Evolutionary conservation across 2,797 vertebrate genomes (phyloP), one percentile per base, ranked within the genome.

Genomic region (Gambelia wislizenii): DNA sequence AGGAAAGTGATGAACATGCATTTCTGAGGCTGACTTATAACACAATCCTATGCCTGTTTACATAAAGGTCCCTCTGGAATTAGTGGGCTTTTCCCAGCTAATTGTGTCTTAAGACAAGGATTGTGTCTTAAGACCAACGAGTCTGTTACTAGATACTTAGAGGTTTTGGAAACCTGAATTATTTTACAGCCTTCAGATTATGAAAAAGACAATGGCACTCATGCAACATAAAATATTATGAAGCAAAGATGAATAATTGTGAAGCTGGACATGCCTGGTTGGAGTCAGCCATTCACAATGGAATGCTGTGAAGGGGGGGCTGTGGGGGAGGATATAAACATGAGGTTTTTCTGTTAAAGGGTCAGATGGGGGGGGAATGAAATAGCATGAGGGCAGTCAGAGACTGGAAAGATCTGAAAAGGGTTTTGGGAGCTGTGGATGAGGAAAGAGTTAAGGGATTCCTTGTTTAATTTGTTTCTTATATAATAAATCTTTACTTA

Each of bases 91-190:
- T 77, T 77, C 44, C 44, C 44, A 81, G 39, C 75, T 36, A 80
- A 80, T n/a, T 36, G 20, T 20, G 18, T 27, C 16, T 93, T 76
- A 76, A 76, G 74, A 44, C 74, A 76, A 91, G 93, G 95, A 80
- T n/a, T 36, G 9, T n/a, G 18, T 52, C 7, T 93, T 76, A 76
- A 76, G 42, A 44, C 74, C 42, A n/a, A 91, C 92, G 79, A 84
- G 30, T 95, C 92, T 93, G 92, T 88, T 92, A 92, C 22, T 70
- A 93, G 88, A 89, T 93, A 96, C 96, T 95, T 93, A 94, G 56
- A 90, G 89, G 88, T 92, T 94, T 91, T 42, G 93, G 92, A 94
- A 96, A 86, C 64, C 91, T 90, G 59, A 79, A 92, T 94, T 92
- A 91, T 93, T 89, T 30, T 64, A 12, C 36, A 82, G 80, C 25